Evolutionary conservation across 2,797 vertebrate species (phyloP).

Genomic region (Amblyraja radiata): DNA sequence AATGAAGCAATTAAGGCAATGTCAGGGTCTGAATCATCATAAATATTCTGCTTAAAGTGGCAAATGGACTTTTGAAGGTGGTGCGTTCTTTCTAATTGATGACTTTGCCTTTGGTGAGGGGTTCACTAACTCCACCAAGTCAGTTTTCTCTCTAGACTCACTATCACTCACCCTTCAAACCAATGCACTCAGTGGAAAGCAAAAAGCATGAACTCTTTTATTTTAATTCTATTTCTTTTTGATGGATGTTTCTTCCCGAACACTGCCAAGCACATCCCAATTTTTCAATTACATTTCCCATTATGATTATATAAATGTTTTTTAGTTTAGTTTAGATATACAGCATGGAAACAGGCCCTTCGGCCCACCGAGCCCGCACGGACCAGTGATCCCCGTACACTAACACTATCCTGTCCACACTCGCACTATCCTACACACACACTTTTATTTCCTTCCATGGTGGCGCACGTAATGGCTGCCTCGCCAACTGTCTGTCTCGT

Average conservation of each 20-base stretch:
- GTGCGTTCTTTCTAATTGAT: not conserved
- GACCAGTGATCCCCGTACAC: too few species aligned
- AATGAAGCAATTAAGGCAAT: not conserved
- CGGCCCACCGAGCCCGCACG: too few species aligned
- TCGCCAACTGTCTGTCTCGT: too few species aligned
- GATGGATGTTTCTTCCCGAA: not conserved
- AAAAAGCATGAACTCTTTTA: not conserved
- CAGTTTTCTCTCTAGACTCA: not conserved
- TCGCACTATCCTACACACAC: too few species aligned
- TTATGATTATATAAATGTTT: not conserved
- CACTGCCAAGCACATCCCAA: not conserved
- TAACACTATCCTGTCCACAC: too few species aligned
- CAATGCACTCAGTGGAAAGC: not conserved
- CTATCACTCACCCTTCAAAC: not conserved
- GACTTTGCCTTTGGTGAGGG: not conserved
- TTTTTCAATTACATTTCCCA: not conserved
- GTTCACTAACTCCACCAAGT: not conserved
- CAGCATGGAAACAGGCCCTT: too few species aligned
- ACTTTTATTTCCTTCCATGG: too few species aligned
- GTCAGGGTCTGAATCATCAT: not conserved
- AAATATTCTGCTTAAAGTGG: not conserved
- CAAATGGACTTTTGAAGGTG: not conserved
- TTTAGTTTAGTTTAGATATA: too few species aligned
- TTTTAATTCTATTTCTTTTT: not conserved
- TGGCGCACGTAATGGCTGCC: too few species aligned